Evolutionary conservation across 2,888 invertebrate species (phyloP), one percentile per base, ranked within the genome.

Genomic region (Alloplasta piceator): DNA sequence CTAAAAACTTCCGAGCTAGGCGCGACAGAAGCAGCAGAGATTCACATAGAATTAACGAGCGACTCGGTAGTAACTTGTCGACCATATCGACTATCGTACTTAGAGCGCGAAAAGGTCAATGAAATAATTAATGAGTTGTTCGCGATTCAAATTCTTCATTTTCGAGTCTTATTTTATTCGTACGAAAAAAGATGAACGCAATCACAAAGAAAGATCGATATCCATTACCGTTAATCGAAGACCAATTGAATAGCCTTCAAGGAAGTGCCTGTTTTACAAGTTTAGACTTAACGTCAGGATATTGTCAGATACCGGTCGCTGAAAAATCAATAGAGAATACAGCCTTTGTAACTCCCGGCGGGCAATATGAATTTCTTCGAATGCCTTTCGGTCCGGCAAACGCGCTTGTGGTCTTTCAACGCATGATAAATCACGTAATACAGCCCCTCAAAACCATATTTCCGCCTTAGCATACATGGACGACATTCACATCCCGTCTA

Each of bases 331-430:
- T 84, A 16, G 82, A 80, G 0, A 87, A 87, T 41, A 92, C 91
- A 0, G 88, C 89, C 0, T 91, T 92, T 70, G 88, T 89, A 0
- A 92, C 91, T 0, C 88, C 89, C 0, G 87, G 89, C 50, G 91
- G 92, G 0, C 86, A 90, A 16, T 92, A 85, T 58, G 87, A 92
- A 77, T 91, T 87, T 67, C 86, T 88, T 6, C 68, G 87, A 0
- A 89, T 92, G 90, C 90, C 90, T 0, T 92, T 92, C 67, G 92
- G 91, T 3, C 83, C 92, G 0, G 82, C 84, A 0, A 92, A 92
- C 76, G 91, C 92, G 0, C 90, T 90, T 0, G 84, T 88, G 0
- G 87, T 89, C 0, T 92, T 91, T 75, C 90, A 91, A 66, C 75
- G 87, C 26, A 84, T 90, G 78, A 90, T 91, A 67, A 87, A 89